Base-by-base conservation (phyloP, 2,888 invertebrate species). In the Rhabditoides inermis region DNA sequence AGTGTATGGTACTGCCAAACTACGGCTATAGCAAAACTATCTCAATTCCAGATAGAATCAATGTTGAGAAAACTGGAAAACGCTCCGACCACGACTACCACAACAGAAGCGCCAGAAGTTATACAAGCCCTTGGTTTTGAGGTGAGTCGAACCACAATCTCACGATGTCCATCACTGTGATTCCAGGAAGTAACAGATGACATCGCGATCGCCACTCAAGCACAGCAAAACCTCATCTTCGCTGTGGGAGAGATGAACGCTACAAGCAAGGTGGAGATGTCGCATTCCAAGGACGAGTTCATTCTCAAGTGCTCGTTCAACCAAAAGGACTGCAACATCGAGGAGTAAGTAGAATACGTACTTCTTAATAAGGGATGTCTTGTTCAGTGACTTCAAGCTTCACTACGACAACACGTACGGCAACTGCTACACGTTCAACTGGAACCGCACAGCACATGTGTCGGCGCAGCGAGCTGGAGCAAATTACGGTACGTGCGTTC, bases 281-380 rank as follows among this genome's bases (percentile, higher is more conserved):
- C 74, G 2, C 70, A 74, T 40, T 55, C 56, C 3, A 58, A 68
- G 27, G 69, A 70, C 39, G 75, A 75, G 50, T 60, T 75, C 41
- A 71, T 75, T 25, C 51, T 76, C 32, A 73, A 75, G 50, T 75
- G 75, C 51, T 72, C 73, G 6, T 75, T 75, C 55, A 76, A 75
- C 52, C 75, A 75, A 32, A 63, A 66, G 37, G 73, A 75, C 52
- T 75, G 75, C 51, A 61, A 70, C 37, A 69, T 75, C 53, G 61
- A 68, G 27, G 60, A 63, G 73, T 74, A 26, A 47, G 58, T 7
- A 10, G 22, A 40, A 20, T 10, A 40, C 20, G 6, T 10, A 18
- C 22, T 7, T 5, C 22, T 7, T 12, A 40, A 18, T 6, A 20
- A 12, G 20, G 10, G 40, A 18, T 15, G 35, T 30, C 26, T 47